Percentiles rank a stretch among this genome's conserved stretches.
These are phyloP conservation scores for Ophioderma brevispina DNA, from an alignment of 35 echinoderm and acorn worm species.

Conservation along the genomic window DNA sequence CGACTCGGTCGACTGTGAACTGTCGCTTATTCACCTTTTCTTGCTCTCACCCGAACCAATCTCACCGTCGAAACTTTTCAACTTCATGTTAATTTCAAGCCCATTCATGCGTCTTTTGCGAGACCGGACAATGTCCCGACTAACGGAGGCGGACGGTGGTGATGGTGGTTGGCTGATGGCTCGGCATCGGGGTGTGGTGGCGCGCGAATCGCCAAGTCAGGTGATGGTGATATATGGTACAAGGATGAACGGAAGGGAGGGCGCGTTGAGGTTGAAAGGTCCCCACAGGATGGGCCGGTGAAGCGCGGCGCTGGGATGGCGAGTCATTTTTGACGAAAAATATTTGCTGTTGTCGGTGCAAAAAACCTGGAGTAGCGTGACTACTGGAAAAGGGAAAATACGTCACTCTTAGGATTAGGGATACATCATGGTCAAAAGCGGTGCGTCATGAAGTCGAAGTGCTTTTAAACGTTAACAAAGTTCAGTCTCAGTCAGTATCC, in stretches of 20 bases:
- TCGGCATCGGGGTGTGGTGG: neutral
- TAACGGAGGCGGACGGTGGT: neutral
- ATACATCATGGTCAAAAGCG: neutral
- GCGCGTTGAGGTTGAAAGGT: neutral
- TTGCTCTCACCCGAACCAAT: neutral
- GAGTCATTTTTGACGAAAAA: neutral
- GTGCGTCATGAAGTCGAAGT: no score
- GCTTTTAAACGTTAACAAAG: no score
- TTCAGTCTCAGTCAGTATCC: no score
- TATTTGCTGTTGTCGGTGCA: neutral
- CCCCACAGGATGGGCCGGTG: neutral
- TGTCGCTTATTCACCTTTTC: conserved; percentile 7
- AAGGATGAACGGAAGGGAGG: neutral
- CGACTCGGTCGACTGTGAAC: conserved; percentile 32
- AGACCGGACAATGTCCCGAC: neutral
- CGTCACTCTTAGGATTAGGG: neutral
- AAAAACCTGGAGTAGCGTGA: neutral
- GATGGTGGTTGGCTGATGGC: no score
- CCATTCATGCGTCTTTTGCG: neutral
- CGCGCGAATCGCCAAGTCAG: neutral
- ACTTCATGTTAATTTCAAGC: neutral
- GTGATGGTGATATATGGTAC: neutral
- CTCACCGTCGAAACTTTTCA: neutral
- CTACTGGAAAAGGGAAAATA: neutral
- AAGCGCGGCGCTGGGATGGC: neutral